phyloP scores from a whole-genome alignment of 2,113 vertebrate species.

The Callipepla squamata region DNA sequence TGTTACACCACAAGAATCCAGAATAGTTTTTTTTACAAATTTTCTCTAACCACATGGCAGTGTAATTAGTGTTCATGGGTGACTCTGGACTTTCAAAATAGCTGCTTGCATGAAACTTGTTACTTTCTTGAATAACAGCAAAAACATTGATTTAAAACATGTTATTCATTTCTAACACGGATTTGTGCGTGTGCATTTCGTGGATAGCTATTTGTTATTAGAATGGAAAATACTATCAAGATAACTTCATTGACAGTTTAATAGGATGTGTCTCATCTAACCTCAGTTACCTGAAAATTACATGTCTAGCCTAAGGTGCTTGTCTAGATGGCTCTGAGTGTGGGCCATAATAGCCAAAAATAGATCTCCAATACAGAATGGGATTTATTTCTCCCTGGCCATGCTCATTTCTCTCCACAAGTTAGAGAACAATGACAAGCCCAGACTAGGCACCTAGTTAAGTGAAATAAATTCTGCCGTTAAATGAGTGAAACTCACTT shows the following conservation, averaged over 20 bases:
- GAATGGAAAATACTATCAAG: background rate
- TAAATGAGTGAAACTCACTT: background rate
- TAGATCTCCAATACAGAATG: background rate
- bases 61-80: background rate
- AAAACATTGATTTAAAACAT: background rate
- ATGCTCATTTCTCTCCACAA: background rate
- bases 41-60: background rate
- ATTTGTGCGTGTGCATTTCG: background rate
- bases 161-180: background rate
- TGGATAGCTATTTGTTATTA: background rate
- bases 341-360: background rate
- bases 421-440: constrained; percentile 2
- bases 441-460: background rate
- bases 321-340: background rate
- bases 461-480: background rate
- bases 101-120: background rate
- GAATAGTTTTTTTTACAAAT: background rate
- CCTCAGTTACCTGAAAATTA: constrained; percentile 14
- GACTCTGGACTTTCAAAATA: background rate
- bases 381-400: background rate
- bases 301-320: background rate
- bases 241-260: background rate
- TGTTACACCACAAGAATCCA: background rate
- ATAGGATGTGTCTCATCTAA: background rate
- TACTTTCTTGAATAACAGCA: background rate